These are phyloP conservation scores for Cygnus olor DNA, from an alignment of 2,797 vertebrate genomes.

Conservation along the genomic window DNA sequence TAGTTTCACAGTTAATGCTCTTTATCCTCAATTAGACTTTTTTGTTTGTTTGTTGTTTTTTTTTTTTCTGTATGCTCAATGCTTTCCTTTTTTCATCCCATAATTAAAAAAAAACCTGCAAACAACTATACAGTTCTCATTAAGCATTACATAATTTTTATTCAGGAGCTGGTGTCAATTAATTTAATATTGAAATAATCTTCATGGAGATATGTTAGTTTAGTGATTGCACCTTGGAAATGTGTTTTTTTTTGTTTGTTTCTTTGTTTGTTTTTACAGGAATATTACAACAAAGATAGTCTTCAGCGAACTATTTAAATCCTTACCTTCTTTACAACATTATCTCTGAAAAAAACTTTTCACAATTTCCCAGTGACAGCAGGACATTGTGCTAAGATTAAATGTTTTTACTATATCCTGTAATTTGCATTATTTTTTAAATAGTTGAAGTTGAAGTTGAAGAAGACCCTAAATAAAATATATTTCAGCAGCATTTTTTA, in stretches of 20 bases:
- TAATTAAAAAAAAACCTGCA: not conserved
- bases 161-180: not conserved
- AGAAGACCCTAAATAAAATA: not conserved
- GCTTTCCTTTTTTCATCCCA: not conserved
- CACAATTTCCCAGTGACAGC: not conserved
- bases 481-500: not conserved
- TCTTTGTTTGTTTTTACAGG: not conserved
- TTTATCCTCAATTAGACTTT: not conserved
- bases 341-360: not conserved
- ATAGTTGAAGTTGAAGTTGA: not conserved
- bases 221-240: not conserved
- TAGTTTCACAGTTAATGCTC: rapidly evolving
- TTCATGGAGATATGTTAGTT: not conserved
- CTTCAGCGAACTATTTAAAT: not conserved
- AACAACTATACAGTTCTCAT: not conserved
- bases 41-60: too few species aligned
- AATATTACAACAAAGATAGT: not conserved
- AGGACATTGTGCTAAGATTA: not conserved
- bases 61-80: not conserved
- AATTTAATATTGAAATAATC: not conserved
- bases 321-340: not conserved
- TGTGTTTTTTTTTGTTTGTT: not conserved
- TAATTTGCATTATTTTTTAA: not conserved
- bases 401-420: not conserved
- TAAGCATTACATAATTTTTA: not conserved